Conservation (phyloP, 2,113 vertebrate species). For the Stegostoma tigrinum region DNA sequence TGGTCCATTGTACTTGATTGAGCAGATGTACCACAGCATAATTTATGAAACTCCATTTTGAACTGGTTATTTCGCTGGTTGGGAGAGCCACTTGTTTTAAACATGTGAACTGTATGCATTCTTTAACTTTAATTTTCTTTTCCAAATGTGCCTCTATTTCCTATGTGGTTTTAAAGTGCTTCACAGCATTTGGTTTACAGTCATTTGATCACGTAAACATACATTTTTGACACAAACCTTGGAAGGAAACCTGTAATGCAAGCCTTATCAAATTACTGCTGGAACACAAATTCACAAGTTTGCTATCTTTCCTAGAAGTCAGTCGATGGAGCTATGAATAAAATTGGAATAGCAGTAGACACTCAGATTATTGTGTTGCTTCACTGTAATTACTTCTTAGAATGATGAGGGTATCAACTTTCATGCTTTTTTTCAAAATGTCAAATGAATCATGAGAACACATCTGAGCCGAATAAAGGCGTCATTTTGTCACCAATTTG, state of each 20-base stretch:
- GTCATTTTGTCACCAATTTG: conserved; percentile 6
- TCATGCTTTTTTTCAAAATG: background rate
- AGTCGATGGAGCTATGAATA: background rate
- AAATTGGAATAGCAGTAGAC: conserved; percentile 8
- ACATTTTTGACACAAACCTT: background rate
- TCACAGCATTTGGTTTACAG: conserved; percentile 22
- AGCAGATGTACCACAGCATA: background rate
- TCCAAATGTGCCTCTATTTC: background rate
- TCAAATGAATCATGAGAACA: conserved; percentile 3
- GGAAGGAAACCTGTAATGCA: conserved; percentile 8
- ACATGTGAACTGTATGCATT: background rate
- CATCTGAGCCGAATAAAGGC: background rate
- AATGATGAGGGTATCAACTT: background rate
- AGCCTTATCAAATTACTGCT: conserved; percentile 24
- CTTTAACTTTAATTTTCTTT: background rate
- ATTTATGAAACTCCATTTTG: background rate
- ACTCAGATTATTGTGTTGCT: conserved; percentile 32
- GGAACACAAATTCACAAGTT: conserved; percentile 13
- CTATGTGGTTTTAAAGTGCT: background rate
- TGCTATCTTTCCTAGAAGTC: background rate
- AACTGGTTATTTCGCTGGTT: background rate
- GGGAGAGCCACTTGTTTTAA: background rate
- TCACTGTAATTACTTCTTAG: conserved; percentile 20
- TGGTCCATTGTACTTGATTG: background rate
- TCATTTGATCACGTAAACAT: background rate